Percentiles rank a stretch among this genome's conserved stretches.
phyloP scores from a whole-genome alignment of 2,797 vertebrate species.

The Anas capensis region DNA sequence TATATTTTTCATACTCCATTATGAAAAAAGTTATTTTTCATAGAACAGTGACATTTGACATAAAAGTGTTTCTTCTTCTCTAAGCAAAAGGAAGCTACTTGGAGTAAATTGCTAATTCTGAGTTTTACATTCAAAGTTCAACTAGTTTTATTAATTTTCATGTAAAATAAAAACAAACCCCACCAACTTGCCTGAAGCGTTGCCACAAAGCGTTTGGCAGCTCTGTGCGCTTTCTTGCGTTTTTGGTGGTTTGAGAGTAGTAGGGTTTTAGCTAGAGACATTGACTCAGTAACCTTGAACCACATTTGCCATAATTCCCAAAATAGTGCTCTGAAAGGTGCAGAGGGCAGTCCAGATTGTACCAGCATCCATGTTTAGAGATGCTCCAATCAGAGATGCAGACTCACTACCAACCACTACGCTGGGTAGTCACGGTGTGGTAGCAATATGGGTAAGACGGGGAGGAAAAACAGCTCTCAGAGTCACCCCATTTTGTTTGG shows the following conservation, averaged over 20 bases:
- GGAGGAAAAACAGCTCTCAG: not conserved
- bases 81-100: not conserved
- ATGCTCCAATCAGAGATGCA: not conserved
- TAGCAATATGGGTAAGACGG: not conserved
- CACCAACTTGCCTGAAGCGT: not conserved
- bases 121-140: not conserved
- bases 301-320: no score
- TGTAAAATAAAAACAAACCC: not conserved
- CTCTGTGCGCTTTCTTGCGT: not conserved
- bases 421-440: not conserved
- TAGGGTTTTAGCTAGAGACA: not conserved
- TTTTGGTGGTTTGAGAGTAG: not conserved
- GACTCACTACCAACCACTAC: not conserved
- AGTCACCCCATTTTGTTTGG: not conserved
- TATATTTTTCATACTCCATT: no score
- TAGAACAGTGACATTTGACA: not conserved
- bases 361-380: not conserved
- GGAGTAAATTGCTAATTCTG: not conserved
- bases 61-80: not conserved
- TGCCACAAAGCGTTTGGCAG: not conserved
- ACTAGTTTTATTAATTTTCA: not conserved
- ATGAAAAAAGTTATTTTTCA: not conserved
- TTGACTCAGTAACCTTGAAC: not conserved
- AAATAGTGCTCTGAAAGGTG: not conserved
- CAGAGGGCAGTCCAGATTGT: not conserved